A percentile compares a stretch with the other conserved stretches of the same genome.
These are phyloP conservation scores for Scleropages formosus DNA, from an alignment of 2,797 vertebrate genomes.

Conservation along the genomic window DNA sequence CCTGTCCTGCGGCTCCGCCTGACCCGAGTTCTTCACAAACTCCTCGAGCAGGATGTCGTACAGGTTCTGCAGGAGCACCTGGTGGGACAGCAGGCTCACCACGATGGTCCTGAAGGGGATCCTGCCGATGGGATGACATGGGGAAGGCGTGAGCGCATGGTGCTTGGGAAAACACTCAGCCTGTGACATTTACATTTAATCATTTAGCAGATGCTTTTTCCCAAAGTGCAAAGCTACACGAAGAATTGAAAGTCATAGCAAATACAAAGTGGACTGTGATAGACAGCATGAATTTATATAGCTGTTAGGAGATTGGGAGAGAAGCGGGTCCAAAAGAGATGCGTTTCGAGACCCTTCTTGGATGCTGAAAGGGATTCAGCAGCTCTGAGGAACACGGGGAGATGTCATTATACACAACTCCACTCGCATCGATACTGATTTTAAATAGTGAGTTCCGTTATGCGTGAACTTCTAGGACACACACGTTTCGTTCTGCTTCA, in stretches of 20 bases:
- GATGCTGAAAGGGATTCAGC: no score
- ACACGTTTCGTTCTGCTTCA: no score
- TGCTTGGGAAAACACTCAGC: background rate
- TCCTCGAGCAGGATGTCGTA: constrained; percentile 92
- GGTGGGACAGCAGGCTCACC: constrained; percentile 93
- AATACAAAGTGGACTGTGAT: background rate
- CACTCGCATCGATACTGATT: no score
- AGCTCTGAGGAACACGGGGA: no score
- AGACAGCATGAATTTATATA: background rate
- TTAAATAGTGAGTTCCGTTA: no score
- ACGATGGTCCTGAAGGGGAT: constrained; percentile 95
- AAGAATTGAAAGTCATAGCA: no score
- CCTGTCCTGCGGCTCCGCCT: constrained; percentile 68
- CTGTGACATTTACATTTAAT: background rate
- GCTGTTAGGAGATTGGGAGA: background rate
- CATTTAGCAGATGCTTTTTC: no score
- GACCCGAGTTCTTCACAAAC: constrained; percentile 82
- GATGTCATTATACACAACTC: no score
- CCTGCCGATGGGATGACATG: constrained; percentile 54
- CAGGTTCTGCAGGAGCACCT: constrained; percentile 94
- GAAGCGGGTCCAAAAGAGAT: no score
- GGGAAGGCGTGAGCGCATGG: background rate
- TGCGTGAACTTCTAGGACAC: no score
- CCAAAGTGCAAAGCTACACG: no score
- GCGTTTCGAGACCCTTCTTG: no score